Conservation (phyloP, 2,888 invertebrate genomes). For the Syritta pipiens region DNA sequence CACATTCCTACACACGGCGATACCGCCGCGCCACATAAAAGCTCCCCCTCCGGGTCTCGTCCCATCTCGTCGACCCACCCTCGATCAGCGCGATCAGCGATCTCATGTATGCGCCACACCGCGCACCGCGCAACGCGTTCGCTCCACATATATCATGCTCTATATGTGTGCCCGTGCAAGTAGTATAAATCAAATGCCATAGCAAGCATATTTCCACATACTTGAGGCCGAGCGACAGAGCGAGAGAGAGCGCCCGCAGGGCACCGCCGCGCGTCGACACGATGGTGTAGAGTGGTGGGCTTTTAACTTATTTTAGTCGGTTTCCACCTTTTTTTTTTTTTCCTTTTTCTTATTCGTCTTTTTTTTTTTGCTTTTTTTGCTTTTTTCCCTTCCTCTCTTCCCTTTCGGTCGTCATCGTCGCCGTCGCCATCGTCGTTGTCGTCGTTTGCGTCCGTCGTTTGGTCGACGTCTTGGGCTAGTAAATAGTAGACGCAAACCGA, state of each 20-base stretch:
- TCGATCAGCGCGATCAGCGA: neutral
- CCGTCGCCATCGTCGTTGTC: neutral
- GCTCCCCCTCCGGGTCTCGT: conserved; percentile 28
- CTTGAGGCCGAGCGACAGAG: conserved; percentile 19
- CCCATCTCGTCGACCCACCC: neutral
- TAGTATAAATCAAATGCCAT: conserved; percentile 65
- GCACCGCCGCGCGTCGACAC: conserved; percentile 10
- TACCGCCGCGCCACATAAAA: conserved; percentile 56
- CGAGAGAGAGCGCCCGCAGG: conserved; percentile 46
- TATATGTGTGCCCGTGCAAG: conserved; percentile 53
- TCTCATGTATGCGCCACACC: neutral
- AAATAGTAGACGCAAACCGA: conserved; percentile 59
- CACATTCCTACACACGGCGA: conserved; percentile 59
- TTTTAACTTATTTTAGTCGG: conserved; percentile 52
- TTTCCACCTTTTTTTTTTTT: conserved; percentile 27
- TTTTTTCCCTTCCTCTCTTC: neutral
- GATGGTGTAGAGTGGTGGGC: conserved; percentile 20
- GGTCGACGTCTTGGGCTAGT: conserved; percentile 51
- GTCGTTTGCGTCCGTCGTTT: conserved; percentile 26
- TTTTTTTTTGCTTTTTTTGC: conserved; percentile 4
- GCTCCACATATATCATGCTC: conserved; percentile 60
- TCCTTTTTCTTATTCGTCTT: too few relatives aligned
- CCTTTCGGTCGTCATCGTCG: neutral
- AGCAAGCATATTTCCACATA: conserved; percentile 65
- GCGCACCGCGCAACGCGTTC: conserved; percentile 23